A percentile compares a stretch with the other conserved stretches of the same genome.
Conservation (phyloP, 2,797 vertebrate species). For the Falco peregrinus region DNA sequence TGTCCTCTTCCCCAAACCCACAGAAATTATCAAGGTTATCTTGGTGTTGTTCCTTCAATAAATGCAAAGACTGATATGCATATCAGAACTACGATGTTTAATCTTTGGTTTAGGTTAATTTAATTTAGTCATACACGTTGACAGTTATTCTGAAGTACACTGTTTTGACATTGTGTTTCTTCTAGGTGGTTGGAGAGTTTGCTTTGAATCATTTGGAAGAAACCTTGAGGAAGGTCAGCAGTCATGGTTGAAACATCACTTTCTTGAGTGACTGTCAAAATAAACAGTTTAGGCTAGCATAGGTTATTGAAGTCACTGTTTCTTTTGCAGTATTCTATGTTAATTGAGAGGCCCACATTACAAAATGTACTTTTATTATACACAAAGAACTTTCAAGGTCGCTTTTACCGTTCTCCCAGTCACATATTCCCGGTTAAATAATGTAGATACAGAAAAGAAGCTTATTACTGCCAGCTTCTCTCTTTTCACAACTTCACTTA, state of each 20-base stretch:
- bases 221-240: constrained; percentile 45
- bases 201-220: neutral
- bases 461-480: neutral
- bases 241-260: constrained; percentile 40
- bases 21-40: constrained; percentile 19
- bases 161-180: constrained; percentile 11
- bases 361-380: neutral
- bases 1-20: neutral
- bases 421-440: neutral
- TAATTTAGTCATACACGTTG: constrained; percentile 7
- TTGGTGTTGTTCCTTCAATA: neutral
- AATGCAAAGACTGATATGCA: neutral
- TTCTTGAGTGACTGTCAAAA: constrained; percentile 39
- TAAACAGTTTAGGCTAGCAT: constrained; percentile 6
- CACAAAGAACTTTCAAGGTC: neutral
- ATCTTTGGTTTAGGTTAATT: constrained; percentile 20
- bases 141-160: neutral
- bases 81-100: neutral
- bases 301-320: constrained; percentile 18
- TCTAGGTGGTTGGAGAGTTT: constrained; percentile 14
- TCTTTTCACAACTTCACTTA: neutral
- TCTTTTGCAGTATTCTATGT: constrained; percentile 13
- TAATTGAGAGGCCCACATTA: neutral
- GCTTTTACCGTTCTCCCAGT: neutral
- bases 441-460: neutral